Conservation (phyloP, 2,888 invertebrate genomes). For the Spicauda simplicius region DNA sequence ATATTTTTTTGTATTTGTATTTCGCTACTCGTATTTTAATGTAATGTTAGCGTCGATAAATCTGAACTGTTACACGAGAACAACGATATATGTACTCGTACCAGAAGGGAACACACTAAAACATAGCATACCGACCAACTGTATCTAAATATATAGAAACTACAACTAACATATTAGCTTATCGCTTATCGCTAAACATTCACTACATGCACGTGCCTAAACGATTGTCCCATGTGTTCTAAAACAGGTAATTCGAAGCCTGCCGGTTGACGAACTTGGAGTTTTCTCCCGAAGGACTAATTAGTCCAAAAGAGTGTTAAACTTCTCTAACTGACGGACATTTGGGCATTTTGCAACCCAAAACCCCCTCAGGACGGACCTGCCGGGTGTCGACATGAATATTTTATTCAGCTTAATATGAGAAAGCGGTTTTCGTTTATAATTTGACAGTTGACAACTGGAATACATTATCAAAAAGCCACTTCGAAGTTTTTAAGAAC, state of each 20-base stretch:
- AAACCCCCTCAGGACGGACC: constrained; percentile 40
- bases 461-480: constrained; percentile 1
- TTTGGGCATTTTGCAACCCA: constrained; percentile 33
- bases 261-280: constrained; percentile 53
- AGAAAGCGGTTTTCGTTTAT: constrained; percentile 37
- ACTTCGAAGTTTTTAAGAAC: not conserved
- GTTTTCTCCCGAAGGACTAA: constrained; percentile 67
- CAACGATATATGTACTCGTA: too few relatives aligned
- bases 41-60: too few relatives aligned
- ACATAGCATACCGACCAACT: too few relatives aligned
- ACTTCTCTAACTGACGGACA: constrained; percentile 67
- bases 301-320: constrained; percentile 80
- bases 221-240: constrained; percentile 54
- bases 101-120: too few relatives aligned
- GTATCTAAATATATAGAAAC: too few relatives aligned
- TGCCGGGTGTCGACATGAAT: constrained; percentile 53
- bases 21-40: too few relatives aligned
- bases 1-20: too few relatives aligned
- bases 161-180: too few relatives aligned
- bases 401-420: constrained; percentile 49
- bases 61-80: too few relatives aligned
- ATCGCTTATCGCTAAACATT: not conserved
- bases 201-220: constrained; percentile 45
- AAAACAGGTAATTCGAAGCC: constrained; percentile 50
- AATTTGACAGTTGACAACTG: constrained; percentile 38